Base-by-base conservation (phyloP, 2,113 vertebrate species). In the Malurus elegans region DNA sequence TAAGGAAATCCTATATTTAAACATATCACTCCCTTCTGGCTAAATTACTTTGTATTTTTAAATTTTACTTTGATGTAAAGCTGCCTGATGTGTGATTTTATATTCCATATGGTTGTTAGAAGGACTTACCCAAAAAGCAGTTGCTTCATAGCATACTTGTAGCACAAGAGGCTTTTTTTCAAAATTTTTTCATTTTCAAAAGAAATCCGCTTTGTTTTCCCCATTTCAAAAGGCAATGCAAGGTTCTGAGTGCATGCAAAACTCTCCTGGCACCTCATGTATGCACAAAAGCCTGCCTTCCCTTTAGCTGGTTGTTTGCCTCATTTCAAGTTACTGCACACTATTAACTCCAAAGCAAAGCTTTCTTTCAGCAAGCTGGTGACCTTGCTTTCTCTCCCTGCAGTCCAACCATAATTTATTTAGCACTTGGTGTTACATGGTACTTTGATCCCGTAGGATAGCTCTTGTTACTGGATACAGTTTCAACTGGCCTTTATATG, bases 271-370 rank as follows among this genome's bases (percentile, higher is more conserved):
- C 44, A 44, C 36, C 64, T 80, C 69, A 92, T 71, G 9, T 64
- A 71, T 71, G 64, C 64, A 76, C 60, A 67, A 93, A 90, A 90
- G 44, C 44, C 67, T 56, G 45, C 16, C 58, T 90, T 86, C 75
- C 74, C 40, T 95, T 91, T 71, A 92, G 74, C 45, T 60, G 12
- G 17, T 72, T 74, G 60, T 44, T 92, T 90, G 56, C 75, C 31
- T 92, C 44, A 29, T 96, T 94, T 96, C 79, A 80, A 90, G 48
- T n/a, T 86, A 53, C 47, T 42, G 32, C 72, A 96, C 44, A 40
- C 82, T 92, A 90, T 95, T 95, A 96, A 90, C 64, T 95, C 51
- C 61, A 53, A 92, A 88, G 60, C 18, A 74, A 94, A 92, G 79
- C 60, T 80, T 80, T 86, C 75, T 74, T 45, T 64, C 0, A 64